Evolutionary conservation across 2,888 invertebrate species (phyloP).

Genomic region (Morpho helenor): DNA sequence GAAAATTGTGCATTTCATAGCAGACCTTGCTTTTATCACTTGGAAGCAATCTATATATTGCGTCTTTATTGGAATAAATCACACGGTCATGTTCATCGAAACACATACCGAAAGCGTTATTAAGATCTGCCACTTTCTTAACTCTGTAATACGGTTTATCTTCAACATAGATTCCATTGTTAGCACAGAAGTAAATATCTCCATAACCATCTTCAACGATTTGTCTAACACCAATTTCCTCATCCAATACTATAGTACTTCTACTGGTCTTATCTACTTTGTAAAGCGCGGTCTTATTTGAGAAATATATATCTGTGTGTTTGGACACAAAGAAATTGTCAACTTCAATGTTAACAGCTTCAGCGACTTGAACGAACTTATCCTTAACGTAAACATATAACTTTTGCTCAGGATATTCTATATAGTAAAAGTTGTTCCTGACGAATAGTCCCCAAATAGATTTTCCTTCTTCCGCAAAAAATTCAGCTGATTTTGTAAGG

Average conservation of each 20-base stretch:
- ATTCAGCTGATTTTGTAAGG: conserved; percentile 50
- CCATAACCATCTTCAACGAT: conserved; percentile 59
- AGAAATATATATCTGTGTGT: conserved; percentile 49
- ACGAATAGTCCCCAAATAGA: conserved; percentile 62
- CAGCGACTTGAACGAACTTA: conserved; percentile 47
- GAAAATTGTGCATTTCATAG: conserved; percentile 7
- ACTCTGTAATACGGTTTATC: conserved; percentile 48
- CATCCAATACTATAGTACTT: conserved; percentile 40
- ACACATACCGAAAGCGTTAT: conserved; percentile 51
- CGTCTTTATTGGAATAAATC: conserved; percentile 51
- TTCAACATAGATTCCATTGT: conserved; percentile 56
- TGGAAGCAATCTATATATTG: conserved; percentile 48
- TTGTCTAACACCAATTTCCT: conserved; percentile 49
- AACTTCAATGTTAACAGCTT: conserved; percentile 51
- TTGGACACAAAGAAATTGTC: conserved; percentile 57
- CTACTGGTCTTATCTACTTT: conserved; percentile 45
- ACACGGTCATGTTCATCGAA: conserved; percentile 57
- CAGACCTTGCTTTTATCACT: conserved; percentile 35
- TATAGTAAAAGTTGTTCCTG: conserved; percentile 58
- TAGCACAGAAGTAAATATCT: conserved; percentile 52
- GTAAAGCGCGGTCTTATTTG: conserved; percentile 62
- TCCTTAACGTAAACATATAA: conserved; percentile 50
- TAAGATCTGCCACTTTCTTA: conserved; percentile 44
- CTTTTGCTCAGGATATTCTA: conserved; percentile 59
- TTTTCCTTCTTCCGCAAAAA: conserved; percentile 56